Evolutionary conservation across 2,888 invertebrate genomes (phyloP), one percentile per base, ranked within the genome.

Genomic region (Atethmia centrago): DNA sequence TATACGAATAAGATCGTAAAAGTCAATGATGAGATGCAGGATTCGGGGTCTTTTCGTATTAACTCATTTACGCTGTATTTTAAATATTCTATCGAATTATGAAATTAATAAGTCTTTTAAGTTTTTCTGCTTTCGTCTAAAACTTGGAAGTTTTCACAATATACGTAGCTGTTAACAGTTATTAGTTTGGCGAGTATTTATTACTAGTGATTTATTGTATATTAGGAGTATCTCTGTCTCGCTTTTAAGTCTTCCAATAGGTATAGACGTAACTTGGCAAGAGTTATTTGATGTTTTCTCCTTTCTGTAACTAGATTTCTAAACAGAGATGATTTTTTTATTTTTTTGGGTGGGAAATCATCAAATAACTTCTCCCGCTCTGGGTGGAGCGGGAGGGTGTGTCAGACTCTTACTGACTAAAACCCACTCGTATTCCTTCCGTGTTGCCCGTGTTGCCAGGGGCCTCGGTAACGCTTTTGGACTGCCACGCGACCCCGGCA

Each of bases 1-100:
- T 77, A 71, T 80, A 79, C 42, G 68, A 76, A 78, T 68, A 63
- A 76, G 69, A 71, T 80, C 79, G 65, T 80, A 66, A 82, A 78
- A 82, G 36, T 47, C 72, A 76, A 74, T 74, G 76, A 82, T 42
- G 68, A 61, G 63, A 49, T 70, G 51, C 42, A 31, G 61, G 16
- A 28, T 31, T 69, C 25, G 3, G 21, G 49, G 14, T 31, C 16
- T 21, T 42, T 61, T 16, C 12, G 14, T 51, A 36, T 36, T 56
- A 25, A 64, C 47, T 64, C 47, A 31, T 31, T 31, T 65, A 51
- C 25, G 25, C 2, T 12, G 16, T 62, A 55, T 61, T 79, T 74
- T 55, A 31, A 10, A 40, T 42, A 25, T 61, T 47, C 53, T 16
- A 14, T 45, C 10, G 45, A 62, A 58, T 0, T 40, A 25, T 16